phyloP scores from a whole-genome alignment of 1,140 invertebrate genomes.

The Himalopsyche phryganea region DNA sequence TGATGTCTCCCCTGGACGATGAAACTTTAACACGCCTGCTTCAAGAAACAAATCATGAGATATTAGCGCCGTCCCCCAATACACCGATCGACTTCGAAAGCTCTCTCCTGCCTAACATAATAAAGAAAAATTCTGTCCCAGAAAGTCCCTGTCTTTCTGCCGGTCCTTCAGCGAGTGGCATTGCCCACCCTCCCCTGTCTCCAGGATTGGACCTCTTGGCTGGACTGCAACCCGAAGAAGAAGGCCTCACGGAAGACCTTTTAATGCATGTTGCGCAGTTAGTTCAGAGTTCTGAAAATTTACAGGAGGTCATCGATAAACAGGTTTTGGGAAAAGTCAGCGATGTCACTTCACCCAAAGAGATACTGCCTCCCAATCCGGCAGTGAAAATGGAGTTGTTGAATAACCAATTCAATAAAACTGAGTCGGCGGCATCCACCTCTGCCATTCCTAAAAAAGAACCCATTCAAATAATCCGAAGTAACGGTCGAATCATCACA shows the following conservation, averaged over 20 bases:
- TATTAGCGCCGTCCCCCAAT: neutral
- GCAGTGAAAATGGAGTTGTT: conserved; percentile 16
- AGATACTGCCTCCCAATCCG: neutral
- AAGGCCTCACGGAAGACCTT: conserved; percentile 63
- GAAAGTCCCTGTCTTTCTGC: conserved; percentile 38
- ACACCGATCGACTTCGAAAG: too few species aligned
- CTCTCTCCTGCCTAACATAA: conserved; percentile 1
- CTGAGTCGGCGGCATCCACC: neutral
- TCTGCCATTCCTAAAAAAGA: conserved; percentile 42
- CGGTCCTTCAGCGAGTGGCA: conserved; percentile 20
- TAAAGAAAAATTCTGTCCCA: conserved; percentile 14
- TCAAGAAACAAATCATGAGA: neutral
- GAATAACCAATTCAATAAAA: neutral
- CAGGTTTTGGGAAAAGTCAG: conserved; percentile 54
- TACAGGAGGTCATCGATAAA: conserved; percentile 66
- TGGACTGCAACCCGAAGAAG: conserved; percentile 52
- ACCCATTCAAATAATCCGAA: conserved; percentile 64
- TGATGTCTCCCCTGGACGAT: conserved; percentile 6
- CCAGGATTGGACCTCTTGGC: conserved; percentile 49
- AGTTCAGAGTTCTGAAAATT: conserved; percentile 61
- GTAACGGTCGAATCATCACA: conserved; percentile 68
- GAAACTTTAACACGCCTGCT: neutral
- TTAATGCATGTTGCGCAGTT: conserved; percentile 64
- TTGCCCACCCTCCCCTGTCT: conserved; percentile 42
- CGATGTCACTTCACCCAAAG: conserved; percentile 37